Evolutionary conservation across 2,888 invertebrate genomes (phyloP).

Genomic region (Caenorhabditis zanzibari): DNA sequence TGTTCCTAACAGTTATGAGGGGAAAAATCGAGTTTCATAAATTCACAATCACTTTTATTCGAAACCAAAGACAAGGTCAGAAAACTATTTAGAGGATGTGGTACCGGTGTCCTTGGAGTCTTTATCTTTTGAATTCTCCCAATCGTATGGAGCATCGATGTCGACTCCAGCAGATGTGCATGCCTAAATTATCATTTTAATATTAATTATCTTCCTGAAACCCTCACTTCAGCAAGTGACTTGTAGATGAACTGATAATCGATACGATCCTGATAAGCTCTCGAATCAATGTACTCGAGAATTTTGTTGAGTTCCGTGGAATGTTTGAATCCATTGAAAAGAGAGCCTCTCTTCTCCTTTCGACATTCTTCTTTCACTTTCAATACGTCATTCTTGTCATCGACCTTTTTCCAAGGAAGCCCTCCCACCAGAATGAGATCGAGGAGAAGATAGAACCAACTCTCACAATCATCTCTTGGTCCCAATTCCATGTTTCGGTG

Average conservation of each 20-base stretch:
- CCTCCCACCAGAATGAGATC: conserved; percentile 74
- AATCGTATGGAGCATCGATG: conserved; percentile 74
- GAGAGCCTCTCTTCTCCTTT: conserved; percentile 52
- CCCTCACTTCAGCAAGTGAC: conserved; percentile 25
- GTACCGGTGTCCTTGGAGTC: background rate
- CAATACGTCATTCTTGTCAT: conserved; percentile 74
- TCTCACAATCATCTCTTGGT: conserved; percentile 80
- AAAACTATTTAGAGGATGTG: background rate
- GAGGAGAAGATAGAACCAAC: conserved; percentile 80
- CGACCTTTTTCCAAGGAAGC: conserved; percentile 76
- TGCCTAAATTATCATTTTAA: conserved; percentile 13
- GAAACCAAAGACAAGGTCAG: background rate
- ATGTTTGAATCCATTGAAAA: conserved; percentile 62
- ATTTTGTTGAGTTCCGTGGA: conserved; percentile 70
- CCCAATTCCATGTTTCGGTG: conserved; percentile 75
- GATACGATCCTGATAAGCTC: conserved; percentile 73
- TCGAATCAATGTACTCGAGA: conserved; percentile 75
- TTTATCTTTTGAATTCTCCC: conserved; percentile 64
- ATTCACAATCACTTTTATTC: background rate
- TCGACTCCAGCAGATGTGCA: conserved; percentile 50
- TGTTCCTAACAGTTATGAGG: too few species aligned
- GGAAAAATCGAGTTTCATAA: background rate
- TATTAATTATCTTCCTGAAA: too few species aligned
- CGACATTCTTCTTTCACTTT: conserved; percentile 71
- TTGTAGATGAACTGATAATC: conserved; percentile 77